These are phyloP conservation scores for Vulpes vulpes DNA, from an alignment of 2,113 vertebrate genomes.

Conservation along the genomic window DNA sequence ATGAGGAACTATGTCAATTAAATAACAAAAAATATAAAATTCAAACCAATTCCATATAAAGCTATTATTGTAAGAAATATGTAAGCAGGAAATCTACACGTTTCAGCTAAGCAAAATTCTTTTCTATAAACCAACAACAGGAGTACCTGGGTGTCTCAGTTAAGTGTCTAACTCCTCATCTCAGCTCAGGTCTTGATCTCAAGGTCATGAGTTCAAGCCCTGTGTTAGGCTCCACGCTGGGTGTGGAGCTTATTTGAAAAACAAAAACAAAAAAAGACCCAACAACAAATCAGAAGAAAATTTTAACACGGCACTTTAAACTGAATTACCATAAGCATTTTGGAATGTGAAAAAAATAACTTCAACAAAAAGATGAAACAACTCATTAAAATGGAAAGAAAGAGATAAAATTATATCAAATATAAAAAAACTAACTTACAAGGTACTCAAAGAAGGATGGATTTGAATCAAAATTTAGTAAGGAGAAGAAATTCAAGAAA, in stretches of 20 bases:
- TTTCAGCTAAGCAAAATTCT: not conserved
- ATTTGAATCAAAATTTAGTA: not conserved
- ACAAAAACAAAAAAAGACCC: not conserved
- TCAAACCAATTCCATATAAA: not conserved
- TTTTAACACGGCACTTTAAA: not conserved
- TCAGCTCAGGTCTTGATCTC: not conserved
- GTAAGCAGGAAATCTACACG: not conserved
- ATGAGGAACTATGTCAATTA: not conserved
- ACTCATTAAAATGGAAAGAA: not conserved
- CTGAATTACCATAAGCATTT: not conserved
- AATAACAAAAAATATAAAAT: conserved; percentile 39
- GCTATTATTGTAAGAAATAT: not conserved
- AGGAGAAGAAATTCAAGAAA: not conserved
- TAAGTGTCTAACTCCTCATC: not conserved
- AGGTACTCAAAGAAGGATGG: not conserved
- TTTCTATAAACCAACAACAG: not conserved
- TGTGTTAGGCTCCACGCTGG: not conserved
- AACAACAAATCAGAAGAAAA: not conserved
- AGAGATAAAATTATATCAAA: not conserved
- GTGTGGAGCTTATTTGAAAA: not conserved
- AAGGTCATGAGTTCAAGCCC: not conserved
- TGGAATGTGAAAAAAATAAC: not conserved
- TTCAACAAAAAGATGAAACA: conserved; percentile 1
- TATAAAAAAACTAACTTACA: conserved; percentile 4
- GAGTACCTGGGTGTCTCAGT: not conserved